phyloP scores from a whole-genome alignment of 2,113 vertebrate genomes.

The Haemorhous mexicanus region DNA sequence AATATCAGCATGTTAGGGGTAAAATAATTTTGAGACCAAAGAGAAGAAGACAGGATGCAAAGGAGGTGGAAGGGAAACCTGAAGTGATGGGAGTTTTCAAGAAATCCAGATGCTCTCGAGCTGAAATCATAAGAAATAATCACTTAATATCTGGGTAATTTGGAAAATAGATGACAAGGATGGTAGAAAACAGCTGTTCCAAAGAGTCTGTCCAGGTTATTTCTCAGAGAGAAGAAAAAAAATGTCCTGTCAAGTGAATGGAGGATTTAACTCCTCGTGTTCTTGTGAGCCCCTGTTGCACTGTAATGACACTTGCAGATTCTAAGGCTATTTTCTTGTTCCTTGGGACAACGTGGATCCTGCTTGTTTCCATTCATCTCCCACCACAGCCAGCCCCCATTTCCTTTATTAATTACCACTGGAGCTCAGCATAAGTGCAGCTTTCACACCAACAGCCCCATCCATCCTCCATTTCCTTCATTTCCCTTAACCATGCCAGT shows the following conservation, averaged over 20 bases:
- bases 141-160: slow-evolving; percentile 74
- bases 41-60: slow-evolving; percentile 20
- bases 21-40: not conserved
- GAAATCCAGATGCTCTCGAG: slow-evolving; percentile 58
- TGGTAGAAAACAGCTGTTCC: slow-evolving; percentile 70
- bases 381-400: not conserved
- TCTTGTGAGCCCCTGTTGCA: not conserved
- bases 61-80: not conserved
- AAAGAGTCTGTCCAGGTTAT: slow-evolving; percentile 45
- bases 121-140: slow-evolving; percentile 71
- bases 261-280: slow-evolving; percentile 18
- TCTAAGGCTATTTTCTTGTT: not conserved
- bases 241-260: not conserved
- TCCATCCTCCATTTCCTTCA: not conserved
- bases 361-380: not conserved
- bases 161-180: slow-evolving; percentile 71
- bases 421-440: not conserved
- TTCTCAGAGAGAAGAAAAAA: slow-evolving; percentile 40
- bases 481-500: not conserved
- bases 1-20: not conserved
- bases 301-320: not conserved
- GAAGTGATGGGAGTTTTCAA: not conserved
- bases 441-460: not conserved
- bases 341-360: not conserved
- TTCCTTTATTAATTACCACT: not conserved